Evolutionary conservation across 2,888 invertebrate genomes (phyloP), one percentile per base, ranked within the genome.

Genomic region (Thelaira solivaga): DNA sequence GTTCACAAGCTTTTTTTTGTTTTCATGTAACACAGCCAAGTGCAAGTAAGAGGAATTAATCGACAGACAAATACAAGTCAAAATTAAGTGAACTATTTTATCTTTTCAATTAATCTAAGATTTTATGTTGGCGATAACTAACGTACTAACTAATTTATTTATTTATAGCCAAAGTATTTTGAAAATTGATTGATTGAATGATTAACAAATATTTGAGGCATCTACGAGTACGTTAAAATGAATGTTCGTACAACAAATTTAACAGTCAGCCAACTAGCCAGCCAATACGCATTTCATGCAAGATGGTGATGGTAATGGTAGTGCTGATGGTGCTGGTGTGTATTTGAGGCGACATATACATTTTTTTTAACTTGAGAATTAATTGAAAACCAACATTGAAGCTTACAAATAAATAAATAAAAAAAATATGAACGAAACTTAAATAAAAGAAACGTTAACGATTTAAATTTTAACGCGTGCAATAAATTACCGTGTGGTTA

Each of bases 371-470:
- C 49, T 74, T 47, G 36, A 71, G 69, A 61, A 61, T 61, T 74
- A 74, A 78, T 78, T 78, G 69, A 74, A 74, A 78, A 61, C 65
- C 69, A 71, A 71, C 74, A 78, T n/a, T n/a, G n/a, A n/a, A n/a
- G n/a, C n/a, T n/a, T n/a, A 61, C 59, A 65, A 74, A 67, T 45
- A 61, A 55, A 57, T 65, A 67, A 67, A n/a, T n/a, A n/a, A n/a
- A n/a, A n/a, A n/a, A n/a, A n/a, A n/a, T n/a, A n/a, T n/a, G n/a
- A 57, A 57, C 31, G 24, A 31, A 61, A 31, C 49, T 26, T 45
- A 47, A 55, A 47, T 36, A 55, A 65, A 59, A 51, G 43, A 49
- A 78, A 69, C 64, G 59, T 74, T 67, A 75, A 68, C 67, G 24
- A 68, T 45, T 74, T 55, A 43, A 59, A 20, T 29, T 59, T 74